Conservation (phyloP, 2,113 vertebrate species). For the Callaeas wilsoni region DNA sequence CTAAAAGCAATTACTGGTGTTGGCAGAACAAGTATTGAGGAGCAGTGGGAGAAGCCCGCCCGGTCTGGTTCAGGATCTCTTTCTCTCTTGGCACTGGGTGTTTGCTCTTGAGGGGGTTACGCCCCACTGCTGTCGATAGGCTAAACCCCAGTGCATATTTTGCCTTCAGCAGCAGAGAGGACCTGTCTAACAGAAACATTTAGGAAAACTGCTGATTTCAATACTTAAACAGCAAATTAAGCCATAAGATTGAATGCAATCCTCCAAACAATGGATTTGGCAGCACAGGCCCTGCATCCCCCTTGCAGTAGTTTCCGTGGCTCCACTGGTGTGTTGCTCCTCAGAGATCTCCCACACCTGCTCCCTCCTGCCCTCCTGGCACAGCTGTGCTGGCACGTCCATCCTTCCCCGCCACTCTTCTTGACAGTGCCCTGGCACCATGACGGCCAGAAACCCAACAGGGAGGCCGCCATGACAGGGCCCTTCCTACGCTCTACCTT, state of each 20-base stretch:
- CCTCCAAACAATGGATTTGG: neutral
- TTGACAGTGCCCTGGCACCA: rapidly evolving
- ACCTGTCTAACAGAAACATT: neutral
- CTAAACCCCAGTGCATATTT: rapidly evolving
- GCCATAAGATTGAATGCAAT: neutral
- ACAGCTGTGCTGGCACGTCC: rapidly evolving
- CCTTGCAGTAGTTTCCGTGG: neutral
- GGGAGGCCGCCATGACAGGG: neutral
- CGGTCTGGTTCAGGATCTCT: neutral
- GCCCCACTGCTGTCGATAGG: neutral
- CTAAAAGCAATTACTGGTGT: neutral
- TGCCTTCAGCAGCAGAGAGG: neutral
- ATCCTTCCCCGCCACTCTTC: rapidly evolving
- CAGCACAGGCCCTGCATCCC: rapidly evolving
- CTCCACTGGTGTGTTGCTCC: rapidly evolving
- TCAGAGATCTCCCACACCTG: neutral
- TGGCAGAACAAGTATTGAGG: neutral
- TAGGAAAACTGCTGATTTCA: neutral
- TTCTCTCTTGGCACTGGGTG: neutral
- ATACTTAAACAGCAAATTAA: neutral
- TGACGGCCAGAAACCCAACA: neutral
- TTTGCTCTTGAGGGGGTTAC: neutral
- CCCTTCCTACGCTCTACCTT: neutral
- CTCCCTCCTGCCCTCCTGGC: rapidly evolving
- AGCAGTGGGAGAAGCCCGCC: neutral